These are phyloP conservation scores for Liposcelis brunnea DNA, from an alignment of 2,888 invertebrate species.

Conservation along the genomic window DNA sequence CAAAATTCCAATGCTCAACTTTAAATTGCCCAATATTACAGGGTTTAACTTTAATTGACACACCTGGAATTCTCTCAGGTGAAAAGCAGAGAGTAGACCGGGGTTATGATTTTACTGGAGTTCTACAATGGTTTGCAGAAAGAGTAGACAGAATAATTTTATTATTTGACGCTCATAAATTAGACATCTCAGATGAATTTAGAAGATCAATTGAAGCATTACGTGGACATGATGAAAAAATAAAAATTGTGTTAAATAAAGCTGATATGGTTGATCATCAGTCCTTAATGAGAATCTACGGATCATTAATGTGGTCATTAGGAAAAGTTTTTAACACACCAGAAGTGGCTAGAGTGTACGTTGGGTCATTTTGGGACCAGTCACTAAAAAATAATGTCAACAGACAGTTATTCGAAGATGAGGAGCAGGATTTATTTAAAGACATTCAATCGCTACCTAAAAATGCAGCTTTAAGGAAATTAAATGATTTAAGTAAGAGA, in stretches of 20 bases:
- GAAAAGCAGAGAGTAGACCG: constrained; percentile 45
- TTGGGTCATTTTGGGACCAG: constrained; percentile 49
- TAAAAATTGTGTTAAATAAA: constrained; percentile 46
- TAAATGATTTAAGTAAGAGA: constrained; percentile 48
- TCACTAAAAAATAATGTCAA: constrained; percentile 39
- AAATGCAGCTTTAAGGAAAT: constrained; percentile 43
- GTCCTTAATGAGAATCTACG: constrained; percentile 46
- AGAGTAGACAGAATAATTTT: constrained; percentile 45
- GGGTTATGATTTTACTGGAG: constrained; percentile 45
- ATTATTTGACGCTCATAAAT: constrained; percentile 47
- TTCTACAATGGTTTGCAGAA: constrained; percentile 50
- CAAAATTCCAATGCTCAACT: constrained; percentile 43
- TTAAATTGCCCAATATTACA: constrained; percentile 39
- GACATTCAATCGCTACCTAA: constrained; percentile 41
- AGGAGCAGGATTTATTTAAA: constrained; percentile 35
- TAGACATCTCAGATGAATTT: constrained; percentile 51
- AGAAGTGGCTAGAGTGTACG: constrained; percentile 48
- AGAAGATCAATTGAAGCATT: constrained; percentile 42
- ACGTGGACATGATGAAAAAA: constrained; percentile 40
- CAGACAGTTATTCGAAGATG: constrained; percentile 35
- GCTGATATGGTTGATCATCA: constrained; percentile 51
- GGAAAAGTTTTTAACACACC: constrained; percentile 48
- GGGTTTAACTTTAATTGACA: constrained; percentile 42
- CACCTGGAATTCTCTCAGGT: constrained; percentile 40
- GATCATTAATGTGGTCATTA: constrained; percentile 51